These are phyloP conservation scores for Heliconius hewitsoni DNA, from an alignment of 1,140 invertebrate species.

Conservation along the genomic window DNA sequence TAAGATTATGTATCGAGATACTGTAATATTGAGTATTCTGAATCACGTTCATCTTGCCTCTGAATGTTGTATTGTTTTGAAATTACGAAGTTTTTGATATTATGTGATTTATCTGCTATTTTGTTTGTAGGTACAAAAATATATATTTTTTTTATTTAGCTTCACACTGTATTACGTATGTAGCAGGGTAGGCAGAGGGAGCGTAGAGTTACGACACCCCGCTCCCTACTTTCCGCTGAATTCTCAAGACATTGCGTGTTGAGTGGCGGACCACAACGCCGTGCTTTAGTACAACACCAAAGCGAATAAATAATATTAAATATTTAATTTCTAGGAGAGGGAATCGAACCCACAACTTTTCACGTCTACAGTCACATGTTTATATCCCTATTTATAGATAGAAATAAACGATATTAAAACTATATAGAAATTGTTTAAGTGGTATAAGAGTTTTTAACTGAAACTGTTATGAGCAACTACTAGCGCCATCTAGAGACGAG, in stretches of 20 bases:
- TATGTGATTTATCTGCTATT: not conserved
- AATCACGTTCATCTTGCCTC: slow-evolving; percentile 15
- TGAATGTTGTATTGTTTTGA: slow-evolving; percentile 8
- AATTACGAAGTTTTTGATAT: not conserved
- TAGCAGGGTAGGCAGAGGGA: not conserved
- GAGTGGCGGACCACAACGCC: not conserved
- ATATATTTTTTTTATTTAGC: not conserved
- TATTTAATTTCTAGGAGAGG: too few relatives aligned
- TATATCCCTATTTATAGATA: too few relatives aligned
- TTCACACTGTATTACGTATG: too few relatives aligned
- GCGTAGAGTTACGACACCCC: not conserved
- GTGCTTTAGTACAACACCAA: not conserved
- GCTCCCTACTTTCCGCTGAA: not conserved
- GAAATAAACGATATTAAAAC: not conserved
- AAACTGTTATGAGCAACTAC: not conserved
- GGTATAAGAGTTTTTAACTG: not conserved
- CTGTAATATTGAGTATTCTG: slow-evolving; percentile 3
- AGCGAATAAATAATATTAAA: too few relatives aligned
- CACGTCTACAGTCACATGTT: too few relatives aligned
- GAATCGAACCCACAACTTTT: too few relatives aligned
- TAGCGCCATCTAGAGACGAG: not conserved
- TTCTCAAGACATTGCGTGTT: not conserved
- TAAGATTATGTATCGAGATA: slow-evolving; percentile 10
- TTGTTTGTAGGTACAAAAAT: not conserved
- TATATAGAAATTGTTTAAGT: not conserved